Evolutionary conservation across 1,140 invertebrate genomes (phyloP).

Genomic region (Lordiphosa collinella): DNA sequence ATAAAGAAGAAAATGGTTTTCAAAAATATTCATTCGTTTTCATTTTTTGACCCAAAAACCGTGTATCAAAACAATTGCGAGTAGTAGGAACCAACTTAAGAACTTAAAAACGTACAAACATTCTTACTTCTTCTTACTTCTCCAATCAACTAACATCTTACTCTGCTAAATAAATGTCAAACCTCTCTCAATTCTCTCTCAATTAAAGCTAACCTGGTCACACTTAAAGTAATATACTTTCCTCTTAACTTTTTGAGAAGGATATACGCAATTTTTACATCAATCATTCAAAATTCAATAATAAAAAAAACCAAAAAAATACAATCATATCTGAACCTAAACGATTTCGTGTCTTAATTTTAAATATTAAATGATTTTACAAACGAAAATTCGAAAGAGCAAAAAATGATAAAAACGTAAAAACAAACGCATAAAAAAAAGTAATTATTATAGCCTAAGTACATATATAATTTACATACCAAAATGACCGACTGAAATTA

Average conservation of each 20-base stretch:
- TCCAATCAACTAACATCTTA: too few relatives aligned
- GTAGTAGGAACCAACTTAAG: too few relatives aligned
- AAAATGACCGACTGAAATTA: slow-evolving; percentile 78
- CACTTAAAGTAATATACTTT: too few relatives aligned
- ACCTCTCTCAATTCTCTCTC: too few relatives aligned
- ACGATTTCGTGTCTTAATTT: slow-evolving; percentile 72
- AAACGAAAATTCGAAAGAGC: slow-evolving; percentile 34
- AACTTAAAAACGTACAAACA: too few relatives aligned
- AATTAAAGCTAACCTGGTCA: too few relatives aligned
- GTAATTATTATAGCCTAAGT: slow-evolving; percentile 63
- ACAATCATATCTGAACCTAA: slow-evolving; percentile 71
- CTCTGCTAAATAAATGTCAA: too few relatives aligned
- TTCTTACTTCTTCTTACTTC: too few relatives aligned
- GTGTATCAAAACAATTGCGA: too few relatives aligned
- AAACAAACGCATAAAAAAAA: slow-evolving; percentile 20
- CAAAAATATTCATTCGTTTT: too few relatives aligned
- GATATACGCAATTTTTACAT: slow-evolving; percentile 32
- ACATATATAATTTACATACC: slow-evolving; percentile 74
- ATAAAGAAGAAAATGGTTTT: too few relatives aligned
- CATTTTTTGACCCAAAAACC: too few relatives aligned
- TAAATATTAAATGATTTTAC: slow-evolving; percentile 61
- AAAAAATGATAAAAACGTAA: slow-evolving; percentile 29
- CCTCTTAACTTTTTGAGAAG: slow-evolving; percentile 15
- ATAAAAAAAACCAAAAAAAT: slow-evolving; percentile 23
- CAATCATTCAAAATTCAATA: slow-evolving; percentile 61